A percentile compares a stretch with the other conserved stretches of the same genome.
Evolutionary conservation across 2,888 invertebrate genomes (phyloP).

Genomic region (Myopa tessellatipennis): DNA sequence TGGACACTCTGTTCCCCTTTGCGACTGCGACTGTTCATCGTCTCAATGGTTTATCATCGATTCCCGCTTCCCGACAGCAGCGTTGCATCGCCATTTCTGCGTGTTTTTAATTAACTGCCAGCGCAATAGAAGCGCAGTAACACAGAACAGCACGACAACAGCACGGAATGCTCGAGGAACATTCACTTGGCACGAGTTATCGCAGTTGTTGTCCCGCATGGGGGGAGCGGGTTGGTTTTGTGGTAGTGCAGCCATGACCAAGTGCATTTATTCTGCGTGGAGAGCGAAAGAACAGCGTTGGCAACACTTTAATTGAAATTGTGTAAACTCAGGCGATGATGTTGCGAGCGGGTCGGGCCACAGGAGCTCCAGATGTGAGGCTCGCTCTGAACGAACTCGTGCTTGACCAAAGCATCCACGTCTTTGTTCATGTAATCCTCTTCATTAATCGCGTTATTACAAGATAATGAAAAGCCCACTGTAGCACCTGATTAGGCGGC

Average conservation of each 20-base stretch:
- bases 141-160: too few relatives aligned
- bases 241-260: background rate
- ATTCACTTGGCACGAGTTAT: background rate
- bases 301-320: constrained; percentile 6
- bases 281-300: constrained; percentile 5
- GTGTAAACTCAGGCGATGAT: too few relatives aligned
- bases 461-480: too few relatives aligned
- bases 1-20: background rate
- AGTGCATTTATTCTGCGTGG: background rate
- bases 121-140: too few relatives aligned
- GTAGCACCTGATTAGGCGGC: too few relatives aligned
- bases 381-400: too few relatives aligned
- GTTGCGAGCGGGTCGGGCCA: too few relatives aligned
- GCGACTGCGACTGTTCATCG: background rate
- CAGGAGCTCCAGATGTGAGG: too few relatives aligned
- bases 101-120: too few relatives aligned
- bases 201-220: background rate
- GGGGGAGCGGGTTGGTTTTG: background rate
- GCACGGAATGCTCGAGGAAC: background rate
- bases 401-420: too few relatives aligned
- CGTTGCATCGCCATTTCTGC: background rate
- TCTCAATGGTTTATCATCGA: constrained; percentile 32
- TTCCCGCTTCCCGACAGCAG: background rate
- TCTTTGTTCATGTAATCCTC: too few relatives aligned
- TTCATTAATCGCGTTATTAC: too few relatives aligned